phyloP scores from a whole-genome alignment of 2,888 invertebrate species.

The Mantis religiosa region DNA sequence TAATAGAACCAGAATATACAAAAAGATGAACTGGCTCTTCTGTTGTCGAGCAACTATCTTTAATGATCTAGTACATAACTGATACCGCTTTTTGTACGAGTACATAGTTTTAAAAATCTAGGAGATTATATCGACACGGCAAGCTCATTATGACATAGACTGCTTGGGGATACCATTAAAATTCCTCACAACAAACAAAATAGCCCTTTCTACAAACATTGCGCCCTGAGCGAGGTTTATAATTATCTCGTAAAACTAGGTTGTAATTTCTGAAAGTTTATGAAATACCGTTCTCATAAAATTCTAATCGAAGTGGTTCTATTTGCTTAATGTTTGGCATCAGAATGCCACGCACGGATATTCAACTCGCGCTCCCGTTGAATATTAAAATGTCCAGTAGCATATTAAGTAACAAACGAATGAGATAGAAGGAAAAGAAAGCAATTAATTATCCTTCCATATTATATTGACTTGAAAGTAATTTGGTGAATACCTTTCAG shows the following conservation, averaged over 20 bases:
- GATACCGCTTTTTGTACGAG: not conserved
- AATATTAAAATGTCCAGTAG: not conserved
- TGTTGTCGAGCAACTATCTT: not conserved
- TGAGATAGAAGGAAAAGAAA: not conserved
- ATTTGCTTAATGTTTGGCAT: not conserved
- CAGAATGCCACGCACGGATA: not conserved
- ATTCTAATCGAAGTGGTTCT: not conserved
- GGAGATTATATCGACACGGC: not conserved
- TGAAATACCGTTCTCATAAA: not conserved
- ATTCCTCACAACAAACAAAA: not conserved
- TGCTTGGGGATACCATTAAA: not conserved
- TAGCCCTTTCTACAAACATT: not conserved
- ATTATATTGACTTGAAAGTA: too few relatives aligned
- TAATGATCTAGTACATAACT: not conserved
- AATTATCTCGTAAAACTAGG: not conserved
- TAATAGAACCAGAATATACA: not conserved
- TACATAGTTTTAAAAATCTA: not conserved
- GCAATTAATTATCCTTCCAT: too few relatives aligned
- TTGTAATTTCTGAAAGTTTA: not conserved
- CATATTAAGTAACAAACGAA: not conserved
- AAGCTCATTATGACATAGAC: not conserved
- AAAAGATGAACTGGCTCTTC: not conserved
- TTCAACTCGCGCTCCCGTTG: not conserved
- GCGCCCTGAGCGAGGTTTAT: not conserved
- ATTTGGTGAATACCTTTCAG: too few relatives aligned